These are phyloP conservation scores for Ciconia boyciana DNA, from an alignment of 2,113 vertebrate species.

Conservation along the genomic window DNA sequence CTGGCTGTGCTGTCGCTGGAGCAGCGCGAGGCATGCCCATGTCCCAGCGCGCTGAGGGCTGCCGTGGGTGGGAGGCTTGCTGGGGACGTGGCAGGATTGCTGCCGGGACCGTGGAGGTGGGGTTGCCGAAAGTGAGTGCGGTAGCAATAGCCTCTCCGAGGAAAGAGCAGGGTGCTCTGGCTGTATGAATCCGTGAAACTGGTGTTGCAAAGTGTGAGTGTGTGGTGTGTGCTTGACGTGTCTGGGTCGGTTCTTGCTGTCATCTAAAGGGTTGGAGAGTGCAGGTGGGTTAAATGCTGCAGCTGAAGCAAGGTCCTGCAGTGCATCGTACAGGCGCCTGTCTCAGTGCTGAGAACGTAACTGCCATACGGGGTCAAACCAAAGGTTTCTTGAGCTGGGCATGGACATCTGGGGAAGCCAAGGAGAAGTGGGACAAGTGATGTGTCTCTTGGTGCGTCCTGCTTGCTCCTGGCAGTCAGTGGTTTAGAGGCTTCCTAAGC, in stretches of 20 bases:
- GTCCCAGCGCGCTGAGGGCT: neutral
- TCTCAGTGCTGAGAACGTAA: accelerated
- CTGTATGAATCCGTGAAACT: accelerated
- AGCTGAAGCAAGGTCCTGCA: neutral
- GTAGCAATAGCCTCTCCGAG: accelerated
- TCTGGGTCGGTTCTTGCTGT: accelerated
- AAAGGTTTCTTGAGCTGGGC: neutral
- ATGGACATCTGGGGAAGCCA: neutral
- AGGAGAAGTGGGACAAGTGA: neutral
- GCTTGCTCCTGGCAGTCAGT: neutral
- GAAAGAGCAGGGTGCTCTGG: neutral
- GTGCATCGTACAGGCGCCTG: too few species aligned
- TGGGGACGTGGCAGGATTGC: neutral
- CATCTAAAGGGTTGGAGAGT: accelerated
- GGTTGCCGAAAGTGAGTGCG: accelerated
- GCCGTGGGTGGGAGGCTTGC: neutral
- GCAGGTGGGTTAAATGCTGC: too few species aligned
- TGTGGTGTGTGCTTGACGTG: accelerated
- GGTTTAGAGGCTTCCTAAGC: neutral
- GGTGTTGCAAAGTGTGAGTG: accelerated
- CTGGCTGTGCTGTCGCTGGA: neutral
- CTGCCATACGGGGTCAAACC: accelerated
- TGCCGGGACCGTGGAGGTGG: neutral
- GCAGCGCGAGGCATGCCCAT: neutral
- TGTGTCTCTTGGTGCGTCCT: neutral